Conservation (phyloP, 37 sponge, comb jelly and placozoan species). For the Hormiphora californensis region DNA sequence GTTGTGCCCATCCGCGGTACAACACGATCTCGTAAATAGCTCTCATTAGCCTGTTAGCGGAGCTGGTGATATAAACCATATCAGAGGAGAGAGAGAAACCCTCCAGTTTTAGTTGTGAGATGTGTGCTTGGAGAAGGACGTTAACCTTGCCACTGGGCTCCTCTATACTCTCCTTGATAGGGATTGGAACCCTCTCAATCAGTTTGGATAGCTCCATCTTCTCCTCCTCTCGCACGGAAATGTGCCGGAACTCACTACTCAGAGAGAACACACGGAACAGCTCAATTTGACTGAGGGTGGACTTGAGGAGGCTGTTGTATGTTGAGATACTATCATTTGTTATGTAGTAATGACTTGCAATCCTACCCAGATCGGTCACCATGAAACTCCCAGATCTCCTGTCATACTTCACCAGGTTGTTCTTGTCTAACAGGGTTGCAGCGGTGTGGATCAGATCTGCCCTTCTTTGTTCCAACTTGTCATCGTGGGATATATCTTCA, state of each 20-base stretch:
- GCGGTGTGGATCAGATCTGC: constrained; percentile 96
- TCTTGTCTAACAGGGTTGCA: constrained; percentile 76
- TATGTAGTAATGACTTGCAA: constrained; percentile 95
- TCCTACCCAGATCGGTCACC: constrained; percentile 93
- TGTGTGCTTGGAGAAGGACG: constrained; percentile 92
- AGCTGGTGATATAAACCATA: constrained; percentile 98
- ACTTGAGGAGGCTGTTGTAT: constrained; percentile 90
- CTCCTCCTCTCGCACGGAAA: constrained; percentile 97
- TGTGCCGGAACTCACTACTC: constrained; percentile 92
- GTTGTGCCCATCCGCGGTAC: constrained; percentile 91
- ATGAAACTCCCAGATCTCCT: constrained; percentile 86
- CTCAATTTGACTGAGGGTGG: constrained; percentile 93
- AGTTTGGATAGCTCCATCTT: constrained; percentile 89
- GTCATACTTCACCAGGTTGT: constrained; percentile 88
- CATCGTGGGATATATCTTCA: constrained; percentile 65
- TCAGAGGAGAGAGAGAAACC: constrained; percentile 95
- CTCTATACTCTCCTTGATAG: constrained; percentile 95
- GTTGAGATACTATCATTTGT: constrained; percentile 86
- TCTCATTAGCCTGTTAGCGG: constrained; percentile 89
- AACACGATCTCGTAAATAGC: constrained; percentile 94
- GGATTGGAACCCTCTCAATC: constrained; percentile 89
- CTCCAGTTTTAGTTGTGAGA: constrained; percentile 95
- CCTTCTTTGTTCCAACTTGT: constrained; percentile 85
- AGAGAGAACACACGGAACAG: constrained; percentile 93
- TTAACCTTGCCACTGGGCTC: constrained; percentile 98